A percentile compares a stretch with the other conserved stretches of the same genome.
Evolutionary conservation across 1,140 invertebrate genomes (phyloP).

Genomic region (Bombus polaris): DNA sequence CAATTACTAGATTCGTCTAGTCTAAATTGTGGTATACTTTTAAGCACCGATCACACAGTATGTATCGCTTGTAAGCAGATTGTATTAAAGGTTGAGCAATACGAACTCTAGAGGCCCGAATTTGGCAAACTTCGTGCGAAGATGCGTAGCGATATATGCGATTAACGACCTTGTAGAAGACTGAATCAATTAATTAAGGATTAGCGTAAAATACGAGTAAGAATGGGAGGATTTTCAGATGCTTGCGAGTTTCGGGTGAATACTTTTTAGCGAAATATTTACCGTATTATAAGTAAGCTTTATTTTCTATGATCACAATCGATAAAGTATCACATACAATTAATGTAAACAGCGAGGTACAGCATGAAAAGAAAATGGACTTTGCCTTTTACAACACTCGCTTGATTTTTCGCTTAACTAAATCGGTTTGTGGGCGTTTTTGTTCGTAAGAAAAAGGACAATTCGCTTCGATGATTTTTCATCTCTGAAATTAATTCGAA

Average conservation of each 20-base stretch:
- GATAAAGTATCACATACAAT: conserved; percentile 7
- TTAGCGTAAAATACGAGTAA: not conserved
- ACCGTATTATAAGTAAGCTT: not conserved
- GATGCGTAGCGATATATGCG: not conserved
- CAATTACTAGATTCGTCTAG: not conserved
- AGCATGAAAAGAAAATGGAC: not conserved
- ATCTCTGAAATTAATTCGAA: not conserved
- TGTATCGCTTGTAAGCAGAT: not conserved
- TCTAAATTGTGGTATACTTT: not conserved
- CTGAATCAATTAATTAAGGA: not conserved
- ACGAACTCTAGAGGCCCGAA: not conserved
- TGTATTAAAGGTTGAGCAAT: conserved; percentile 30
- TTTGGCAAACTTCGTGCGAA: conserved; percentile 24
- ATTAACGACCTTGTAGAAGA: conserved; percentile 22
- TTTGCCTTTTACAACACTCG: not conserved
- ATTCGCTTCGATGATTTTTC: not conserved
- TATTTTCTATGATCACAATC: conserved; percentile 17
- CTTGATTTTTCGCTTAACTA: not conserved
- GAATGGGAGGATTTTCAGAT: not conserved
- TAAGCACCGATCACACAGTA: not conserved
- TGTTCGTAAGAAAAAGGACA: not conserved
- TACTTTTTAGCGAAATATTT: not conserved
- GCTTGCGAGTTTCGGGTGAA: not conserved
- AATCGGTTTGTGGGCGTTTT: not conserved
- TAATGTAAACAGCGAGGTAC: conserved; percentile 21